A percentile compares a stretch with the other conserved stretches of the same genome.
Evolutionary conservation across 1,140 invertebrate genomes (phyloP).

Genomic region (Lordiphosa stackelbergi): DNA sequence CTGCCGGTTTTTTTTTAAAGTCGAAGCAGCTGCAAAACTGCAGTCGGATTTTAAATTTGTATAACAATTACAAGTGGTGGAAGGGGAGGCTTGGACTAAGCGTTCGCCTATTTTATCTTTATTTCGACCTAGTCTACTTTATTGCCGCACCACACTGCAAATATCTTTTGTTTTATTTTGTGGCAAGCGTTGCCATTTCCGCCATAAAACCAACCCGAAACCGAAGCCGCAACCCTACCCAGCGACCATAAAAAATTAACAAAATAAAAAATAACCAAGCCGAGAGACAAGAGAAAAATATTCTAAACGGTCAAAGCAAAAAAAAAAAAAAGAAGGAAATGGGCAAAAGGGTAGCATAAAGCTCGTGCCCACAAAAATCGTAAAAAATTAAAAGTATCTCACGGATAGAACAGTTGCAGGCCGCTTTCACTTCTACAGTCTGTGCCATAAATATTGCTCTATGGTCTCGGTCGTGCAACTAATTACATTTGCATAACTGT

Average conservation of each 20-base stretch:
- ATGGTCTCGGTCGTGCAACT: constrained; percentile 71
- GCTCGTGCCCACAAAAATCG: constrained; percentile 52
- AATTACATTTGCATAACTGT: constrained; percentile 72
- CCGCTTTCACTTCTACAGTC: constrained; percentile 40
- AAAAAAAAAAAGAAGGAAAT: background rate
- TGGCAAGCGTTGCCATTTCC: constrained; percentile 70
- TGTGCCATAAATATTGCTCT: constrained; percentile 72
- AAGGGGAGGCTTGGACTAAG: constrained; percentile 25
- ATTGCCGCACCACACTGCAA: constrained; percentile 47
- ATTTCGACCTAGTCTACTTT: constrained; percentile 72
- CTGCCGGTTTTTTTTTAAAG: background rate
- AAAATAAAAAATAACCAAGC: constrained; percentile 46
- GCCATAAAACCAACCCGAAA: constrained; percentile 56
- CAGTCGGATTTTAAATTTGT: constrained; percentile 47
- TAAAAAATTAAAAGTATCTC: constrained; percentile 72
- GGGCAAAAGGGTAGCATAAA: constrained; percentile 30
- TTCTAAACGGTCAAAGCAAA: constrained; percentile 45
- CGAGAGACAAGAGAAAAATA: constrained; percentile 48
- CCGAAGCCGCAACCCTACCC: constrained; percentile 30
- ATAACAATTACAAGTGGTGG: constrained; percentile 54
- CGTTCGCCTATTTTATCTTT: constrained; percentile 65
- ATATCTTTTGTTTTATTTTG: constrained; percentile 71
- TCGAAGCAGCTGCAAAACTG: no score
- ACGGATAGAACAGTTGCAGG: constrained; percentile 57
- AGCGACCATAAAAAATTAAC: constrained; percentile 69